Evolutionary conservation across 2,797 vertebrate species (phyloP), one percentile per base, ranked within the genome.

Genomic region (Pelobates cultripes): DNA sequence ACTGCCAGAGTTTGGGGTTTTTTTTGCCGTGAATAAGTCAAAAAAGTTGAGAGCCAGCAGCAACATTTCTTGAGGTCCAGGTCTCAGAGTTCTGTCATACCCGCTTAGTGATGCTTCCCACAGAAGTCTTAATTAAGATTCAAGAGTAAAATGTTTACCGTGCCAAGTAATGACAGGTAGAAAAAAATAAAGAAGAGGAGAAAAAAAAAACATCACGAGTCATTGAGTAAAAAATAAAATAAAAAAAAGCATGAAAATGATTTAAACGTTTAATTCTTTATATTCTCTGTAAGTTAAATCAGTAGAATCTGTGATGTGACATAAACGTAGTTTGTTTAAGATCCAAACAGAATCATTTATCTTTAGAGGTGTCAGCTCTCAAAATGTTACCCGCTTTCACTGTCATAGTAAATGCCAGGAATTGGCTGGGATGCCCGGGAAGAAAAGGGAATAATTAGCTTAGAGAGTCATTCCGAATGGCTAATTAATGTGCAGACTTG

Each of bases 331-430:
- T 94, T 92, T 93, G 89, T 89, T 87, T 0, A 87, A 87, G 86
- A 80, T 83, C 89, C 88, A 91, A 91, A 90, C 86, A 86, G 89
- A 71, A 89, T 92, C 92, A 92, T 94, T 94, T 94, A 92, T 94
- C 93, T 94, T 84, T 92, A 89, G 90, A 83, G 87, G 90, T 90
- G 93, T 93, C 94, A 93, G 81, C 90, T 91, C 90, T 89, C 91
- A 92, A 94, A 94, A 94, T 93, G 93, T 94, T 94, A 94, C 90
- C 67, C 77, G 86, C 0, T 91, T 90, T 94, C 93, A 93, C 89
- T 93, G 93, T 94, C 93, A 88, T 86, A 88, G 90, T 90, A 94
- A 94, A 93, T 94, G 92, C 92, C 93, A 94, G 91, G 92, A 94
- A 92, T 92, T 90, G 93, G 92, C 92, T 93, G 41, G 70, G 77